Evolutionary conservation across 92 coral and sea anemone species (phyloP).

Genomic region (Zoanthus solanderi): DNA sequence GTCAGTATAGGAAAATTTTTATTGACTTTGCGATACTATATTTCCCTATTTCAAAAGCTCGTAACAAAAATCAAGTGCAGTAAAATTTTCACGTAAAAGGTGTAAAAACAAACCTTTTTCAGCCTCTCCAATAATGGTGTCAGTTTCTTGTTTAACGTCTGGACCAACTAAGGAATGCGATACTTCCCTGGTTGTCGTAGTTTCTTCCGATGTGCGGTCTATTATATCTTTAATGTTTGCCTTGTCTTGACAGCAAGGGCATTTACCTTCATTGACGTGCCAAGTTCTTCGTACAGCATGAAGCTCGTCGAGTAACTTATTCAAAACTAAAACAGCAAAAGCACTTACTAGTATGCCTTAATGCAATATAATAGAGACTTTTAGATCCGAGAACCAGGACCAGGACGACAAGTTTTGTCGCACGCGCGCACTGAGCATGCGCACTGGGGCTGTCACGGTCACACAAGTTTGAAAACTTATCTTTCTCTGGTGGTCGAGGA

Average conservation of each 20-base stretch:
- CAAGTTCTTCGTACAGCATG: conserved; percentile 79
- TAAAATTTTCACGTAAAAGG: no score
- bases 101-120: conserved; percentile 2
- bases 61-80: no score
- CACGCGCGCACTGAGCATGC: not conserved
- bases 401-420: conserved; percentile 5
- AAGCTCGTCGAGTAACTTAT: conserved; percentile 81
- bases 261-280: conserved; percentile 69
- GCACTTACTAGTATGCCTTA: not conserved
- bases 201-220: conserved; percentile 6
- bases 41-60: not conserved
- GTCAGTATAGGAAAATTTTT: no score
- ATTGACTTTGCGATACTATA: not conserved
- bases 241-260: conserved; percentile 74
- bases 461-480: conserved; percentile 3
- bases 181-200: not conserved
- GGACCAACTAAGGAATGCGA: not conserved
- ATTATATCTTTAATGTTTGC: conserved; percentile 1
- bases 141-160: conserved; percentile 14
- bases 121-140: not conserved
- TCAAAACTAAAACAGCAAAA: conserved; percentile 62
- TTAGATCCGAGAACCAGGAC: no score
- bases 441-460: conserved; percentile 15
- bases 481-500: not conserved
- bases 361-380: not conserved